phyloP scores from a whole-genome alignment of 1,140 invertebrate genomes.

The Stegodyphus dumicola region DNA sequence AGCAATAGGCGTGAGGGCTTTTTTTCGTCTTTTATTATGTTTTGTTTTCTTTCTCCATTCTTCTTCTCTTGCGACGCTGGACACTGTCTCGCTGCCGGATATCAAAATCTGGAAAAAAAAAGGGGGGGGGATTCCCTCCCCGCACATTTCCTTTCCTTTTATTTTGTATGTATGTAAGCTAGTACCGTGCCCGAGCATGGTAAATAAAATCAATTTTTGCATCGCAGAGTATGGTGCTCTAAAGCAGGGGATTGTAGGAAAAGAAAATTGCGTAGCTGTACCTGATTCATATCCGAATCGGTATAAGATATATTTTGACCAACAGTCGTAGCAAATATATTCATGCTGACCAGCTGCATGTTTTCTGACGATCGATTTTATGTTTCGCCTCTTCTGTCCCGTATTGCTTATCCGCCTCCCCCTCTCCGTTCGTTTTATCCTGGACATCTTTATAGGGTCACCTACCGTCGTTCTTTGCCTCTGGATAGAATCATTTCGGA shows the following conservation, averaged over 20 bases:
- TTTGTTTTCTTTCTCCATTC: constrained; percentile 1
- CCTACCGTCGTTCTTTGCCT: not conserved
- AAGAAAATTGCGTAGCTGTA: not conserved
- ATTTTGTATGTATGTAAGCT: constrained; percentile 20
- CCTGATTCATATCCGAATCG: constrained; percentile 37
- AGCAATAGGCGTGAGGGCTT: not conserved
- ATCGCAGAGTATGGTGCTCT: not conserved
- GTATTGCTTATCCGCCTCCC: constrained; percentile 5
- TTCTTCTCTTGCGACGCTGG: not conserved
- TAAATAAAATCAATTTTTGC: constrained; percentile 52
- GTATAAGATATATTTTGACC: constrained; percentile 19
- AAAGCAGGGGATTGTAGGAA: not conserved
- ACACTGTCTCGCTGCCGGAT: not conserved
- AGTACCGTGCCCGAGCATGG: constrained; percentile 12
- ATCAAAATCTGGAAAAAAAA: not conserved
- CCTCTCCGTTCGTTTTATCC: constrained; percentile 8
- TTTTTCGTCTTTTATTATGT: not conserved
- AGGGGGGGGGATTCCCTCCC: not conserved
- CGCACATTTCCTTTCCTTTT: not conserved
- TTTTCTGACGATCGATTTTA: constrained; percentile 32
- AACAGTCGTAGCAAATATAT: constrained; percentile 35
- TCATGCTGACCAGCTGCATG: constrained; percentile 45
- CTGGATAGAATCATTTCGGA: constrained; percentile 59
- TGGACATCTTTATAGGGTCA: constrained; percentile 39
- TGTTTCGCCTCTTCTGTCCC: no score